Conservation (phyloP, 2,113 vertebrate species). For the Eira barbara region DNA sequence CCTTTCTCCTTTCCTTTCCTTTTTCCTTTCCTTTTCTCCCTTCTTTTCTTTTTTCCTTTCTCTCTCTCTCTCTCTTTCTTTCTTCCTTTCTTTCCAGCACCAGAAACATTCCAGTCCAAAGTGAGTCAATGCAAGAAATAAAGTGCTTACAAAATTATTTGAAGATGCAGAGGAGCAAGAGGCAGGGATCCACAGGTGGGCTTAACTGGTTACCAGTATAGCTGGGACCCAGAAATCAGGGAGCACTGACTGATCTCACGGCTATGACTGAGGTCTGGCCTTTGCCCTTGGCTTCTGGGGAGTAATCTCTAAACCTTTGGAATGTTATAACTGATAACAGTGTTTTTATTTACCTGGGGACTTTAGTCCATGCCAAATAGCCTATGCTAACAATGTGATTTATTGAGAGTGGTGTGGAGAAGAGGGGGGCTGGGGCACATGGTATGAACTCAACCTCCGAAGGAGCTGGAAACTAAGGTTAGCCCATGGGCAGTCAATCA, state of each 20-base stretch:
- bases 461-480: not conserved
- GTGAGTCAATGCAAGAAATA: not conserved
- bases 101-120: not conserved
- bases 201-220: not conserved
- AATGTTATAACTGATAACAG: not conserved
- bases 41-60: no score
- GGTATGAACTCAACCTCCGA: not conserved
- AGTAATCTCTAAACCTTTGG: not conserved
- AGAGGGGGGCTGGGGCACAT: not conserved
- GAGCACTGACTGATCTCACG: not conserved
- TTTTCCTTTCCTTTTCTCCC: no score
- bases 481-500: not conserved
- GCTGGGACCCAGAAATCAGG: not conserved
- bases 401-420: not conserved
- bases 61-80: no score
- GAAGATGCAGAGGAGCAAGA: not conserved
- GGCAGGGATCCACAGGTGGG: not conserved
- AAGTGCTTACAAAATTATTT: constrained; percentile 10
- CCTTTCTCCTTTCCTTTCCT: no score
- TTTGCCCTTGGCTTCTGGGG: not conserved
- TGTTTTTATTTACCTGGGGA: not conserved
- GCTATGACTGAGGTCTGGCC: not conserved
- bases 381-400: not conserved
- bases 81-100: not conserved
- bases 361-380: not conserved